Base-by-base conservation (phyloP, 2,888 invertebrate species). In the Drosophila tripunctata region DNA sequence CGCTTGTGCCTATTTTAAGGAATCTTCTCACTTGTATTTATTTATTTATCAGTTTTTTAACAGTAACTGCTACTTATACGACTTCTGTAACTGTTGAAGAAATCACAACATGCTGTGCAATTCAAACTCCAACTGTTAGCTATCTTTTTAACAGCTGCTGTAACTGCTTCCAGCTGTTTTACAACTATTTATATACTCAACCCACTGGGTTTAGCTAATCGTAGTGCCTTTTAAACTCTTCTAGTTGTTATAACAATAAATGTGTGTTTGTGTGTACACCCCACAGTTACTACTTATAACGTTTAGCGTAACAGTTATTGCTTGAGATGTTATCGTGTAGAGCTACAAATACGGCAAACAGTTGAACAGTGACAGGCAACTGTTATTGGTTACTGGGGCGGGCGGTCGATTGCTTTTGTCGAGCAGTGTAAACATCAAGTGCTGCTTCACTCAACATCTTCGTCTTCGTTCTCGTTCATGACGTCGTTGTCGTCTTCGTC, bases 341-440 rank as follows among this genome's bases (percentile, higher is more conserved):
- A 27, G 38, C 12, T 27, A 38, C 30, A 51, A 30, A 45, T 19
- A 31, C 45, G 19, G 31, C 31, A 45, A 50, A n/a, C n/a, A n/a
- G n/a, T 24, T 17, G 48, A 22, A 47, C 35, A 50, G 36, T 14
- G 50, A 24, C 38, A 19, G 30, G 50, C 36, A 50, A 50, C 27
- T 38, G 50, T 38, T 50, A 50, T 38, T 38, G 27, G 38, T 36
- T 38, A 19, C 7, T n/a, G 30, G 17, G 27, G 27, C 27, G 27
- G 27, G n/a, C n/a, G n/a, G 45, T 61, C 47, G 21, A 61, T 17
- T 62, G 69, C 24, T 24, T 33, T n/a, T 47, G 24, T 7, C 51
- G 45, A 15, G 30, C 43, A 48, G 51, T 66, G 66, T 52, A 44
- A 52, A 48, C 65, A 48, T 65, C 68, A 43, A 50, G 45, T 43